Evolutionary conservation across 2,888 invertebrate genomes (phyloP).

Genomic region (Aporophyla lueneburgensis): DNA sequence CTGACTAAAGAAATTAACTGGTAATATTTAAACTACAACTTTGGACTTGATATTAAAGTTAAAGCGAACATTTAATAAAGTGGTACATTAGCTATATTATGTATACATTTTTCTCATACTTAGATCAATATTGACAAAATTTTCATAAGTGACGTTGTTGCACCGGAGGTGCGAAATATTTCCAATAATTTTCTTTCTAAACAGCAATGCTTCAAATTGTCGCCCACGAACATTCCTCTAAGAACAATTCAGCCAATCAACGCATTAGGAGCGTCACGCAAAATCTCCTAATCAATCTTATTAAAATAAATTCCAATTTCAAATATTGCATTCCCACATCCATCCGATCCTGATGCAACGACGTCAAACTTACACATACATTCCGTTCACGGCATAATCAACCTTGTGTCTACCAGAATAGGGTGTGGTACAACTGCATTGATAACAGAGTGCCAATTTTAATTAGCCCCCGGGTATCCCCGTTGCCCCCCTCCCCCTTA

Average conservation of each 20-base stretch:
- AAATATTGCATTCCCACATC: slow-evolving; percentile 73
- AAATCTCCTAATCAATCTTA: slow-evolving; percentile 69
- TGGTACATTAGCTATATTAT: no score
- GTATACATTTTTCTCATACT: no score
- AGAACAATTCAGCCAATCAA: slow-evolving; percentile 40
- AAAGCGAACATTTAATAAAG: no score
- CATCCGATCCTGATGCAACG: slow-evolving; percentile 62
- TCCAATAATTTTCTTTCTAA: no score
- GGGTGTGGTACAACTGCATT: slow-evolving; percentile 55
- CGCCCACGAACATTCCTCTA: background rate
- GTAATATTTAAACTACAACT: no score
- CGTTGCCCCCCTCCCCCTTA: slow-evolving; percentile 66
- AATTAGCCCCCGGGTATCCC: slow-evolving; percentile 83
- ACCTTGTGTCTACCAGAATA: slow-evolving; percentile 66
- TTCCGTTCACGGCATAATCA: slow-evolving; percentile 46
- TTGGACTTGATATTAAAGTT: no score
- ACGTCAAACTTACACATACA: slow-evolving; percentile 20
- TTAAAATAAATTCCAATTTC: slow-evolving; percentile 68
- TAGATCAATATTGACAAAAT: no score
- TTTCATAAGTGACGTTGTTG: no score
- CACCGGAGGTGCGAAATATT: background rate
- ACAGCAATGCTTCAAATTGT: slow-evolving; percentile 2
- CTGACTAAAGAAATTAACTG: no score
- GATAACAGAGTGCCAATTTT: slow-evolving; percentile 85
- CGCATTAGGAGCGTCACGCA: slow-evolving; percentile 48